A percentile compares a stretch with the other conserved stretches of the same genome.
These are phyloP conservation scores for Tethea ocularis DNA, from an alignment of 2,888 invertebrate genomes.

Conservation along the genomic window DNA sequence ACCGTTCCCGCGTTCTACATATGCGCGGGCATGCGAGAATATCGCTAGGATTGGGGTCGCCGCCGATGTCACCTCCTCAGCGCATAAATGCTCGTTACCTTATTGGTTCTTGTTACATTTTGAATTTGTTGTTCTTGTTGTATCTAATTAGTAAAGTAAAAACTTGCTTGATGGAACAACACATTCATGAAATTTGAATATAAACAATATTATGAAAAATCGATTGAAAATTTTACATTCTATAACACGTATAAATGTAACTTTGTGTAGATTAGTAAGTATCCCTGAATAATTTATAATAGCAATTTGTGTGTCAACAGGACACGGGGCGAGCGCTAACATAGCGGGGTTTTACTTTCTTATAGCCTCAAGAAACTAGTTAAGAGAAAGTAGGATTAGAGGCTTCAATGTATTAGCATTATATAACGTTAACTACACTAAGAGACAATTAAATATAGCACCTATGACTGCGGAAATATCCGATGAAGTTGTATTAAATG, in stretches of 20 bases:
- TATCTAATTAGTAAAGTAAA: conserved; percentile 21
- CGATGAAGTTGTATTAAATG: not conserved
- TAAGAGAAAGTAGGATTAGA: conserved; percentile 82
- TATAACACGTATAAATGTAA: conserved; percentile 17
- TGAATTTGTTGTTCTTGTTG: too few relatives aligned
- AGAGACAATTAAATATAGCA: conserved; percentile 29
- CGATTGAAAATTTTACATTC: not conserved
- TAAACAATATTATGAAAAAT: not conserved
- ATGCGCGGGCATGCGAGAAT: conserved; percentile 54
- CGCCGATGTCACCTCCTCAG: conserved; percentile 30
- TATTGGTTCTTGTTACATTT: too few relatives aligned
- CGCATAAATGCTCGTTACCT: conserved; percentile 38
- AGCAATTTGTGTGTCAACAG: conserved; percentile 79
- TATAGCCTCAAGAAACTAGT: conserved; percentile 80
- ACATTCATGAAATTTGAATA: not conserved
- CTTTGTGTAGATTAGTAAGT: conserved; percentile 37
- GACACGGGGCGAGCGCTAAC: conserved; percentile 76
- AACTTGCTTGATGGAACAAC: not conserved
- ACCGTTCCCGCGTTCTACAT: conserved; percentile 80
- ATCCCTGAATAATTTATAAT: conserved; percentile 73
- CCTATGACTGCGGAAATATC: conserved; percentile 3
- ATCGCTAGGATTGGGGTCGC: conserved; percentile 54
- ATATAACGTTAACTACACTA: conserved; percentile 56
- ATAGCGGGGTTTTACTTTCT: conserved; percentile 83
- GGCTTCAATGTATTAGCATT: conserved; percentile 70